Base-by-base conservation (phyloP, 2,113 vertebrate genomes). In the Paraplagusia blochii region DNA sequence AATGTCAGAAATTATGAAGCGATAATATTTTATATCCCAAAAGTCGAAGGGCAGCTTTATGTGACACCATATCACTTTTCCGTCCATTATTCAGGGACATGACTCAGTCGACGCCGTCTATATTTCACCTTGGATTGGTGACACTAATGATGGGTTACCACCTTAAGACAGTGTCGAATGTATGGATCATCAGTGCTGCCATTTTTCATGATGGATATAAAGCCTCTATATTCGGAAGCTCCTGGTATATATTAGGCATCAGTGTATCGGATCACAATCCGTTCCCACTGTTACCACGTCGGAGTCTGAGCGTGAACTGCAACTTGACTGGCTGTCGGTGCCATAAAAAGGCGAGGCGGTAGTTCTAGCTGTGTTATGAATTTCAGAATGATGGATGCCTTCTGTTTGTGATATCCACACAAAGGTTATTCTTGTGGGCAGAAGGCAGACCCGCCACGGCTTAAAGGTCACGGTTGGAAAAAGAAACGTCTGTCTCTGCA, bases 381-480 rank as follows among this genome's bases (percentile, higher is more conserved):
- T 60, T 66, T 69, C 47, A 56, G 22, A 66, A 39, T 75, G 52
- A 83, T 68, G 56, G 53, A 48, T 69, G 65, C 44, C 54, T 58
- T 42, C 54, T 66, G 53, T 55, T 66, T 58, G 48, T 62, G 33
- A 53, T 57, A 53, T 55, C 58, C 59, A 69, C 44, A 69, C 42
- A 40, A 59, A 40, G 36, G 60, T 57, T 76, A 69, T 69, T 80
- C 59, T 67, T 70, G 59, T 74, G 68, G 49, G 69, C 63, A 68
- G 68, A 61, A 71, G 73, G 67, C 58, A 75, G 58, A 59, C 58
- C 47, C 58, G 18, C 63, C 69, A 56, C 53, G 45, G 63, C 63
- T 76, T 29, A 86, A 88, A 89, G 81, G 84, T 83, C 82, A 82
- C 13, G 39, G 63, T 69, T 62, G 60, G 49, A 79, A 83, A 77